Evolutionary conservation across 1,140 invertebrate genomes (phyloP).

Genomic region (Euwallacea similis): DNA sequence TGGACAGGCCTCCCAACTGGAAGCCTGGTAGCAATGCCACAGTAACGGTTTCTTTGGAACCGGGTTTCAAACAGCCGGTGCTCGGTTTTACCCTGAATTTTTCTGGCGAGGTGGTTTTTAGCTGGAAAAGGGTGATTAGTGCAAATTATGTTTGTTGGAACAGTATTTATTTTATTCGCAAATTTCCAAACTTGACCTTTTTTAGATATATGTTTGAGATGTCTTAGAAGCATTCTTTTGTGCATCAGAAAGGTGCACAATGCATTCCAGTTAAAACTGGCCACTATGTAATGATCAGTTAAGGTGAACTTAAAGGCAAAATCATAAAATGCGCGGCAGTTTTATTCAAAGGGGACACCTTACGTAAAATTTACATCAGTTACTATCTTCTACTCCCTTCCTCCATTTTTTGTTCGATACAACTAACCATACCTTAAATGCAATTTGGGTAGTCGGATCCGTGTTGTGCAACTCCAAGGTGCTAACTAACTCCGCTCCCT

Average conservation of each 20-base stretch:
- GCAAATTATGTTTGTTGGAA: too few relatives aligned
- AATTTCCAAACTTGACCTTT: not conserved
- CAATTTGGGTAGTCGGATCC: slow-evolving; percentile 62
- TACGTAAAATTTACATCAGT: too few relatives aligned
- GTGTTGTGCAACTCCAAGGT: slow-evolving; percentile 70
- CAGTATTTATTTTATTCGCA: not conserved
- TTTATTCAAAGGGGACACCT: not conserved
- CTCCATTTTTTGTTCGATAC: too few relatives aligned
- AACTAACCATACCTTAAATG: slow-evolving; percentile 70
- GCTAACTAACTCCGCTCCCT: slow-evolving; percentile 65
- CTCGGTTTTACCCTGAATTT: slow-evolving; percentile 89
- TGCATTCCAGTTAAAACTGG: too few relatives aligned
- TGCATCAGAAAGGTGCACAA: too few relatives aligned
- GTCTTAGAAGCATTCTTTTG: too few relatives aligned
- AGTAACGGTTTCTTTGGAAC: slow-evolving; percentile 56
- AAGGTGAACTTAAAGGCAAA: too few relatives aligned
- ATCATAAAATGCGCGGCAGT: not conserved
- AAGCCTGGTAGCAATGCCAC: slow-evolving; percentile 61
- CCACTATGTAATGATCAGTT: too few relatives aligned
- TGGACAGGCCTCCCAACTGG: slow-evolving; percentile 58
- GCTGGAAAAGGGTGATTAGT: slow-evolving; percentile 54
- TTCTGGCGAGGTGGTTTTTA: slow-evolving; percentile 77
- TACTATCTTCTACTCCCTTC: too few relatives aligned
- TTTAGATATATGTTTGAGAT: not conserved
- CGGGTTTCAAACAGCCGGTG: slow-evolving; percentile 69